Percentiles rank a stretch among this genome's conserved stretches.
Evolutionary conservation across 2,113 vertebrate genomes (phyloP).

Genomic region (Miniopterus natalensis): DNA sequence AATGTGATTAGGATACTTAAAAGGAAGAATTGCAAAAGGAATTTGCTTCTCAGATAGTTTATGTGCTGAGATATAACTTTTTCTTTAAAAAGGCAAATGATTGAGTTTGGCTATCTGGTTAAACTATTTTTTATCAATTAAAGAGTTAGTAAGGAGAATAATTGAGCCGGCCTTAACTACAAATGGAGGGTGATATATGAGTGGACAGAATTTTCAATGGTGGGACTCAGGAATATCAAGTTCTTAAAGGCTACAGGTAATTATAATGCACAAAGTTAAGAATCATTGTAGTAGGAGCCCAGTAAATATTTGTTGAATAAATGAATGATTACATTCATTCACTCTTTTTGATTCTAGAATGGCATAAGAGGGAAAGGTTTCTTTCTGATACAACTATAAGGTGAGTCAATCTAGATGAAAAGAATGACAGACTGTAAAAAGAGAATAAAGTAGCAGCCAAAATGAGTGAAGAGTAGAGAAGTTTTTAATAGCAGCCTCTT

Average conservation of each 20-base stretch:
- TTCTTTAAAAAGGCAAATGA: conserved; percentile 27
- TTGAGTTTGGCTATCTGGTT: not conserved
- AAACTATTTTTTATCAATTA: conserved; percentile 9
- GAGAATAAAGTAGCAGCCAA: not conserved
- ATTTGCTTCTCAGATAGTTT: conserved; percentile 23
- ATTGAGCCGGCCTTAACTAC: not conserved
- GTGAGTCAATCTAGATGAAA: not conserved
- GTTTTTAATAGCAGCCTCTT: not conserved
- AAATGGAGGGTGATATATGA: not conserved
- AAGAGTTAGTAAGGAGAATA: not conserved
- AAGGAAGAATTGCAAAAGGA: conserved; percentile 32
- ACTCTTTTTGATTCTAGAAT: not conserved
- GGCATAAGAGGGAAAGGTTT: not conserved
- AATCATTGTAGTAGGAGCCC: not conserved
- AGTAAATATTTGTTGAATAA: not conserved
- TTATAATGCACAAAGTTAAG: not conserved
- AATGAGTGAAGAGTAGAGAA: not conserved
- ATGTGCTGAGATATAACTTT: not conserved
- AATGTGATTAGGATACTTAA: conserved; percentile 42
- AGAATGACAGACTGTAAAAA: not conserved
- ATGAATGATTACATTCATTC: not conserved
- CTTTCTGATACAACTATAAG: not conserved
- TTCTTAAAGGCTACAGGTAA: not conserved
- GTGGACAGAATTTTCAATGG: not conserved
- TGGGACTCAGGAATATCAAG: not conserved